Base-by-base conservation (phyloP, 1,140 invertebrate species). In the Kradibia gibbosae region DNA sequence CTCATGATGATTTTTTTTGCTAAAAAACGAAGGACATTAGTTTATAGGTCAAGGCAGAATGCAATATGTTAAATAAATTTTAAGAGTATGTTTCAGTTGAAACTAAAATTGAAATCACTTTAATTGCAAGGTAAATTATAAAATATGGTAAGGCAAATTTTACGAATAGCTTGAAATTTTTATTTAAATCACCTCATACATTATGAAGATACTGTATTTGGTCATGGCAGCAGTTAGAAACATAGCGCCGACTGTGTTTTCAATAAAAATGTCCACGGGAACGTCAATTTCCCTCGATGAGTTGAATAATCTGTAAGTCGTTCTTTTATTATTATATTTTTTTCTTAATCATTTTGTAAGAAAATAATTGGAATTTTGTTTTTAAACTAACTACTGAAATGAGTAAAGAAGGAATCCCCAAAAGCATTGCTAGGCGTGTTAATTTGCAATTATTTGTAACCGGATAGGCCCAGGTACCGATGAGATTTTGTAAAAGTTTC, bases 1-100 rank as follows among this genome's bases (percentile, higher is more conserved):
- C n/a, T n/a, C n/a, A n/a, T n/a, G n/a, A n/a, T n/a, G 22, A 81
- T 67, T 25, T n/a, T 8, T 42, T 55, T 55, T 22, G 79, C 79
- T 81, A 60, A 50, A 67, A 50, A 67, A 36, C 7, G 7, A 70
- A 70, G 15, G 3, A 31, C 11, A 62, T 31, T 60, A 34, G 20
- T 34, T 20, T 34, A 36, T 45, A 20, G 15, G 20, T 11, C 28
- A 31, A 13, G n/a, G n/a, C n/a, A n/a, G n/a, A n/a, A n/a, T n/a
- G n/a, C n/a, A n/a, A n/a, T n/a, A n/a, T n/a, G n/a, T n/a, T n/a
- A n/a, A n/a, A n/a, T n/a, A n/a, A n/a, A n/a, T n/a, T n/a, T n/a
- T n/a, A n/a, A n/a, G n/a, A n/a, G n/a, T n/a, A n/a, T n/a, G n/a
- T n/a, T n/a, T n/a, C n/a, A n/a, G n/a, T n/a, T n/a, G n/a, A n/a